Percentiles rank a stretch among this genome's conserved stretches.
These are phyloP conservation scores for Anguilla marmorata DNA, from an alignment of 2,797 vertebrate species.

Conservation along the genomic window DNA sequence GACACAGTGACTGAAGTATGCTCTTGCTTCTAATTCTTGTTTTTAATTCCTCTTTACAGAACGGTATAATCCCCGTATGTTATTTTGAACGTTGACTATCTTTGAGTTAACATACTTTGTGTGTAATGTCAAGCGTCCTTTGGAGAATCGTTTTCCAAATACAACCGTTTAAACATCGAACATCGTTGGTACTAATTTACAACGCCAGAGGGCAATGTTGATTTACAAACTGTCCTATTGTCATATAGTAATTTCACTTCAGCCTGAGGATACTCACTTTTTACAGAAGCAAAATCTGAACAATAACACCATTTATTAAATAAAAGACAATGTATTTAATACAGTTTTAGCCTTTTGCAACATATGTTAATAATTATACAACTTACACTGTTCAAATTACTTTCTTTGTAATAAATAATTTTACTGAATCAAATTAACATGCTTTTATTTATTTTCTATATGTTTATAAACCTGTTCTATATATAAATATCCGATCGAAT, in stretches of 20 bases:
- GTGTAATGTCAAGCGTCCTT: background rate
- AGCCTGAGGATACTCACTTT: background rate
- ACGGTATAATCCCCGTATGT: too few relatives aligned
- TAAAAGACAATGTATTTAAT: background rate
- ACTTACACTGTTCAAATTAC: too few relatives aligned
- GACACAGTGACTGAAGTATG: too few relatives aligned
- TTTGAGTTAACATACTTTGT: too few relatives aligned
- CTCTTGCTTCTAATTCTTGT: too few relatives aligned
- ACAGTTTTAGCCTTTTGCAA: background rate
- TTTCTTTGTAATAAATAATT: too few relatives aligned
- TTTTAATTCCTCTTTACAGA: too few relatives aligned
- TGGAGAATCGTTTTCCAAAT: background rate
- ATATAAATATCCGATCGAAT: too few relatives aligned
- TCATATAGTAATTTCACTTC: background rate
- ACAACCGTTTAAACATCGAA: background rate
- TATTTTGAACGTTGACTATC: too few relatives aligned
- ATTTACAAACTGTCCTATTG: background rate
- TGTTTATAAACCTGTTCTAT: too few relatives aligned
- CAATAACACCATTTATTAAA: background rate
- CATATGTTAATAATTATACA: too few relatives aligned
- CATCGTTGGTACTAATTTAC: background rate
- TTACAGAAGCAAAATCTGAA: background rate
- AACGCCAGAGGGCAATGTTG: conserved; percentile 29
- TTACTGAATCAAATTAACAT: background rate
- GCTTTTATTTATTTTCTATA: background rate